Conservation (phyloP, 2,888 invertebrate genomes). For the Netelia fuscicornis region DNA sequence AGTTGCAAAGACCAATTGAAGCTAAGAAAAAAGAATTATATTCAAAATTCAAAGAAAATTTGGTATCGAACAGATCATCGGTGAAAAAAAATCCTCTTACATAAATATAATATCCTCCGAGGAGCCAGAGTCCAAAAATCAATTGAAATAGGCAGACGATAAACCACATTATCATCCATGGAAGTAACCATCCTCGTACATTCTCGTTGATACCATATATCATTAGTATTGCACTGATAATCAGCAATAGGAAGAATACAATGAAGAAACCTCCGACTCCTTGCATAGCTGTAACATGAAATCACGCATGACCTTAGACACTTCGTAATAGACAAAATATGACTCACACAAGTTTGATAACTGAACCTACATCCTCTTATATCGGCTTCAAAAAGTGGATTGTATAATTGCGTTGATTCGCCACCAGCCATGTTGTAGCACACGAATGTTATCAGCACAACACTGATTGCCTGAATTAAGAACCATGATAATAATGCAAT, state of each 20-base stretch:
- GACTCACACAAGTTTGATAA: background rate
- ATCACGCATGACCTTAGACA: too few species aligned
- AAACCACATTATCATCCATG: slow-evolving; percentile 91
- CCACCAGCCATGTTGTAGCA: slow-evolving; percentile 94
- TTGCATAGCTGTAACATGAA: slow-evolving; percentile 89
- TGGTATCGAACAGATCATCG: background rate
- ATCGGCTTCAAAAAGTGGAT: slow-evolving; percentile 95
- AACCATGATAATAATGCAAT: slow-evolving; percentile 30
- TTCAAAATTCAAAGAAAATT: slow-evolving; percentile 9
- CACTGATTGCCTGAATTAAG: slow-evolving; percentile 87
- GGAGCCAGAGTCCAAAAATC: slow-evolving; percentile 93
- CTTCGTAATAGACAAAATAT: background rate
- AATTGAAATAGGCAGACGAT: slow-evolving; percentile 91
- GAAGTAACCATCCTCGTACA: slow-evolving; percentile 92
- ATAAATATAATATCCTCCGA: slow-evolving; percentile 96
- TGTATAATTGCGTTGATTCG: slow-evolving; percentile 95
- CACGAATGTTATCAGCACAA: slow-evolving; percentile 91
- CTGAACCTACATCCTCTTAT: slow-evolving; percentile 88
- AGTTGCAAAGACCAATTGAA: slow-evolving; percentile 92
- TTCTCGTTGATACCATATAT: slow-evolving; percentile 88
- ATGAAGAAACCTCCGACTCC: slow-evolving; percentile 89
- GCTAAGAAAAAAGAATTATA: slow-evolving; percentile 86
- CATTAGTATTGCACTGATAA: slow-evolving; percentile 87
- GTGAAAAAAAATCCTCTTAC: slow-evolving; percentile 86
- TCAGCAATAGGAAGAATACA: slow-evolving; percentile 86